Conservation (phyloP, 2,888 invertebrate species). For the Drosophila mercatorum region DNA sequence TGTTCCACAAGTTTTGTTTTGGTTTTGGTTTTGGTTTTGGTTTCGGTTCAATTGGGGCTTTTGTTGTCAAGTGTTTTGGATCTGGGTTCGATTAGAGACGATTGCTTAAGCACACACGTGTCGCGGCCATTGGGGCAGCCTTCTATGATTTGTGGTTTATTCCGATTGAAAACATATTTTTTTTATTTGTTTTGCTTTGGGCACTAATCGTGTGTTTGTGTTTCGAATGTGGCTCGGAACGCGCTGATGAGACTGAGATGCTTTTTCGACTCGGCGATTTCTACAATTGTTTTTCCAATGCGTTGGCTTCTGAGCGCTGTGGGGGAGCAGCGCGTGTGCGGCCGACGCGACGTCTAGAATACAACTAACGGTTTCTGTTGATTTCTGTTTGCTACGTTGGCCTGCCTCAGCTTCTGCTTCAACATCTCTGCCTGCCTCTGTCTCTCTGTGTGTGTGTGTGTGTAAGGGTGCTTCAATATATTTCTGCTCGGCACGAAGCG, state of each 20-base stretch:
- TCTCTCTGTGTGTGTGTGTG: slow-evolving; percentile 10
- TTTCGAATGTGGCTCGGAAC: slow-evolving; percentile 11
- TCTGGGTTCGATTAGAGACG: slow-evolving; percentile 24
- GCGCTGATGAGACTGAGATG: slow-evolving; percentile 34
- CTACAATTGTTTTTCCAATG: slow-evolving; percentile 50
- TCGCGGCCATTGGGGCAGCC: slow-evolving; percentile 57
- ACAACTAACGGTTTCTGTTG: slow-evolving; percentile 80
- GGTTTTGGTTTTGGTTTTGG: slow-evolving; percentile 15
- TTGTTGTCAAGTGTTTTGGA: slow-evolving; percentile 14
- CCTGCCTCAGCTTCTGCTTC: slow-evolving; percentile 41
- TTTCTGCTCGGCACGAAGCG: slow-evolving; percentile 20
- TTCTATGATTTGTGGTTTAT: slow-evolving; percentile 10
- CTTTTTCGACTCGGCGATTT: slow-evolving; percentile 52
- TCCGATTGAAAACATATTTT: slow-evolving; percentile 23
- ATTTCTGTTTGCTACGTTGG: slow-evolving; percentile 56
- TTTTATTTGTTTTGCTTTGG: slow-evolving; percentile 4
- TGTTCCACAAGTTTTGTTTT: slow-evolving; percentile 7
- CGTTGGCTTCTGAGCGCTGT: slow-evolving; percentile 56
- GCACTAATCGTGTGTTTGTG: slow-evolving; percentile 11
- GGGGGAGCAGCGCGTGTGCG: slow-evolving; percentile 83
- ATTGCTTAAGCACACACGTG: slow-evolving; percentile 62
- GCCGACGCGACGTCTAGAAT: slow-evolving; percentile 85
- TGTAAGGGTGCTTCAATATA: slow-evolving; percentile 48
- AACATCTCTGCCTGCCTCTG: slow-evolving; percentile 13
- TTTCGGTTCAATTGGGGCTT: slow-evolving; percentile 15